These are phyloP conservation scores for Dendrocopos noguchii DNA, from an alignment of 2,113 vertebrate species.

Conservation along the genomic window DNA sequence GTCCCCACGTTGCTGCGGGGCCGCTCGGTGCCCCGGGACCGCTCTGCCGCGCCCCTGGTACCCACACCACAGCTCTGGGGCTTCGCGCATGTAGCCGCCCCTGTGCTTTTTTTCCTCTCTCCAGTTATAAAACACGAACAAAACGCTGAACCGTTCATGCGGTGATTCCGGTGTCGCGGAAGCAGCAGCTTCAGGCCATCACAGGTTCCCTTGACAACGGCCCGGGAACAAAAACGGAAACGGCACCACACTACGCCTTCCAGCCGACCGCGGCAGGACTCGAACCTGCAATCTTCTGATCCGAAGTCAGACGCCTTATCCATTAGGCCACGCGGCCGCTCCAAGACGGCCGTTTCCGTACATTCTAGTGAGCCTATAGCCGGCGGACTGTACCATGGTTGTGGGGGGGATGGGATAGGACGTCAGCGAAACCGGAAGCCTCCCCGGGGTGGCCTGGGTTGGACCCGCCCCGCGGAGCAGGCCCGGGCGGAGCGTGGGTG, in stretches of 20 bases:
- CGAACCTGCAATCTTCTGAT: slow-evolving; percentile 82
- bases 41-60: no score
- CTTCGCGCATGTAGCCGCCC: accelerated
- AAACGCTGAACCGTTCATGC: accelerated
- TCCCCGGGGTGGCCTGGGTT: background rate
- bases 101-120: accelerated
- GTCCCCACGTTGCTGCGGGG: accelerated
- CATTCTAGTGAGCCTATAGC: accelerated
- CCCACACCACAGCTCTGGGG: accelerated
- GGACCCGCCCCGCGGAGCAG: background rate
- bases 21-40: accelerated
- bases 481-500: background rate
- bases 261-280: slow-evolving; percentile 57
- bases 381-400: background rate
- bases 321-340: slow-evolving; percentile 78
- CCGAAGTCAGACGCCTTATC: slow-evolving; percentile 81
- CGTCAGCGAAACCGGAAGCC: slow-evolving; percentile 9
- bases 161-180: accelerated
- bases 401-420: background rate
- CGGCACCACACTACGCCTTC: no score
- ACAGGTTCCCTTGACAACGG: no score
- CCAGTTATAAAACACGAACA: accelerated
- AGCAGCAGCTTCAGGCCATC: accelerated
- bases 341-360: accelerated
- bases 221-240: no score